A percentile compares a stretch with the other conserved stretches of the same genome.
phyloP scores from a whole-genome alignment of 2,113 vertebrate genomes.

The Neolamprologus hecqui region DNA sequence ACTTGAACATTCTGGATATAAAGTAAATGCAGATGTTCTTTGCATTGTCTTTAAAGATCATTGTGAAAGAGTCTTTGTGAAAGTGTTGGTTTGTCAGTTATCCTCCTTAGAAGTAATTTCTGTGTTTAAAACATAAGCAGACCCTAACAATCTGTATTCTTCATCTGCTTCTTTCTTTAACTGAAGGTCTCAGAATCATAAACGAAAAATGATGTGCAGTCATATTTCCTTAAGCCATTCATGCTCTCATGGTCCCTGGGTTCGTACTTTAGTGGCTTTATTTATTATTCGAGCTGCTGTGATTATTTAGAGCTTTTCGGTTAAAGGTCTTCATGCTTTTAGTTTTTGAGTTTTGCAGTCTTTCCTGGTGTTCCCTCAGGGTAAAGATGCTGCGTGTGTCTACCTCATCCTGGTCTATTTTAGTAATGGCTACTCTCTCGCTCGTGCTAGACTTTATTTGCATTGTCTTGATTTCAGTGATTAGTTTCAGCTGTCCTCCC shows the following conservation, averaged over 20 bases:
- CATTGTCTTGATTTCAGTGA: background rate
- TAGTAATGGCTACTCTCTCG: background rate
- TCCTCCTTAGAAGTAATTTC: background rate
- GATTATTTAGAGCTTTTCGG: background rate
- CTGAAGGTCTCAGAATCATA: background rate
- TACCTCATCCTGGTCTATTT: background rate
- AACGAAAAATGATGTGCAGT: background rate
- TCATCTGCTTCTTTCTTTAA: background rate
- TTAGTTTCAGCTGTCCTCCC: background rate
- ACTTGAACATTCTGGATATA: background rate
- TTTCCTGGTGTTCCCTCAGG: background rate
- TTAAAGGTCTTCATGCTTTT: background rate
- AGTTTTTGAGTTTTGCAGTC: background rate
- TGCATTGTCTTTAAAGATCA: background rate
- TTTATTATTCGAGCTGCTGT: background rate
- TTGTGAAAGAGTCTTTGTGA: background rate
- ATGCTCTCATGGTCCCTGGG: background rate
- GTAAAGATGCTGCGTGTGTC: background rate
- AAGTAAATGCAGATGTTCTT: background rate
- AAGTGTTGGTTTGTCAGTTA: background rate
- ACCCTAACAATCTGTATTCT: background rate
- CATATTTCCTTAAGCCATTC: background rate
- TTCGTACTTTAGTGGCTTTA: background rate
- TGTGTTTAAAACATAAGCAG: background rate
- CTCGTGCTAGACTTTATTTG: background rate